Evolutionary conservation across 2,797 vertebrate genomes (phyloP).

Genomic region (Acanthiza pusilla): DNA sequence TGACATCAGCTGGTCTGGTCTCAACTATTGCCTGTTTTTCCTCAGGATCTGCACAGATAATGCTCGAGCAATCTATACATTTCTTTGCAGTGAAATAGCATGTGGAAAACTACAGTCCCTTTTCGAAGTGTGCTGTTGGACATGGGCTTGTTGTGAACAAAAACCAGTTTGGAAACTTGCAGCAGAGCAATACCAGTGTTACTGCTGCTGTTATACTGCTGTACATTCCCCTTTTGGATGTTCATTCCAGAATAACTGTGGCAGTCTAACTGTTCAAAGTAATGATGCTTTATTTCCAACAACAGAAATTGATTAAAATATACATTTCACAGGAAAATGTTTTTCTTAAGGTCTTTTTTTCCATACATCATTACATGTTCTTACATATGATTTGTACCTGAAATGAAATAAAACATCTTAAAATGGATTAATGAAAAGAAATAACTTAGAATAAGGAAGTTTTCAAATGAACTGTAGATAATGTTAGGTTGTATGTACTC

Average conservation of each 20-base stretch:
- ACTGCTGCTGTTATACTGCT: not conserved
- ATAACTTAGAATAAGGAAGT: slow-evolving; percentile 45
- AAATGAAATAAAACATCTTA: slow-evolving; percentile 20
- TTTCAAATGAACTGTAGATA: not conserved
- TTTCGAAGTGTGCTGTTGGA: not conserved
- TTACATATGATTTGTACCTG: not conserved
- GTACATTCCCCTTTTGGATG: not conserved
- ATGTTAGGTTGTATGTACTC: not conserved
- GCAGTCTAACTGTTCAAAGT: not conserved
- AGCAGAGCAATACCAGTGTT: not conserved
- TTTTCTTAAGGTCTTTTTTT: not conserved
- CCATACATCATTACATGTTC: not conserved
- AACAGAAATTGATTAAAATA: not conserved
- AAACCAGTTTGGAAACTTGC: not conserved
- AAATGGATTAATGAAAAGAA: slow-evolving; percentile 38
- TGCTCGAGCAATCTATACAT: not conserved
- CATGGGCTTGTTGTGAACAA: not conserved
- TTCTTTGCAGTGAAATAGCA: not conserved
- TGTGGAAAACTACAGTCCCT: not conserved
- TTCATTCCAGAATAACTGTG: not conserved
- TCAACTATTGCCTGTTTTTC: rapidly evolving
- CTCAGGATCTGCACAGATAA: not conserved
- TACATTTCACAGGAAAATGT: not conserved
- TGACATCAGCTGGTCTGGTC: not conserved
- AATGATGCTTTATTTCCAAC: slow-evolving; percentile 38